phyloP scores from a whole-genome alignment of 2,113 vertebrate genomes.

The Xiphias gladius region DNA sequence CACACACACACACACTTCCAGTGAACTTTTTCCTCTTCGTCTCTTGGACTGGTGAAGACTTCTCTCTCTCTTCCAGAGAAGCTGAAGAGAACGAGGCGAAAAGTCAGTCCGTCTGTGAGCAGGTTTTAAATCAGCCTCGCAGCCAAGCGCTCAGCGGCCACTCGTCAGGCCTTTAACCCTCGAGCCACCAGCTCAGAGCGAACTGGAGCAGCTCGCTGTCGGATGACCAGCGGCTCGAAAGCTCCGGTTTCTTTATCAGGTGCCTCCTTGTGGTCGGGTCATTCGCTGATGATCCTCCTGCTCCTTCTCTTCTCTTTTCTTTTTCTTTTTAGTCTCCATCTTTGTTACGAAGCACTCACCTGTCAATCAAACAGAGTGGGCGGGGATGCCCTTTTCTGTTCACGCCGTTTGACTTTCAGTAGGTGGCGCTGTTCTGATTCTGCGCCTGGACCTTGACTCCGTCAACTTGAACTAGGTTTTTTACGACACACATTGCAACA shows the following conservation, averaged over 20 bases:
- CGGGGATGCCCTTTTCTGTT: not conserved
- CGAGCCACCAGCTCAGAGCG: constrained; percentile 29
- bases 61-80: not conserved
- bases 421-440: not conserved
- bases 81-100: not conserved
- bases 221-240: constrained; percentile 9
- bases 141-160: constrained; percentile 7
- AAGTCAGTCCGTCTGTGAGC: constrained; percentile 12
- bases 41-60: not conserved
- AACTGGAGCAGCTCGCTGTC: constrained; percentile 40
- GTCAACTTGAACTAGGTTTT: too few species aligned
- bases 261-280: not conserved
- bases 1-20: not conserved
- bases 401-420: not conserved
- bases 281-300: constrained; percentile 1
- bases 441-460: too few species aligned
- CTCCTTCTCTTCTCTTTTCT: too few species aligned
- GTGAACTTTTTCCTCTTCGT: not conserved
- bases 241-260: constrained; percentile 12
- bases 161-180: constrained; percentile 77
- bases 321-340: too few species aligned
- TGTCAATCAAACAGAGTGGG: too few species aligned
- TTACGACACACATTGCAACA: too few species aligned
- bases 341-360: not conserved
- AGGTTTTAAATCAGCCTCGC: constrained; percentile 9